phyloP scores from a whole-genome alignment of 2,888 invertebrate species.

The Hecatera dysodea region DNA sequence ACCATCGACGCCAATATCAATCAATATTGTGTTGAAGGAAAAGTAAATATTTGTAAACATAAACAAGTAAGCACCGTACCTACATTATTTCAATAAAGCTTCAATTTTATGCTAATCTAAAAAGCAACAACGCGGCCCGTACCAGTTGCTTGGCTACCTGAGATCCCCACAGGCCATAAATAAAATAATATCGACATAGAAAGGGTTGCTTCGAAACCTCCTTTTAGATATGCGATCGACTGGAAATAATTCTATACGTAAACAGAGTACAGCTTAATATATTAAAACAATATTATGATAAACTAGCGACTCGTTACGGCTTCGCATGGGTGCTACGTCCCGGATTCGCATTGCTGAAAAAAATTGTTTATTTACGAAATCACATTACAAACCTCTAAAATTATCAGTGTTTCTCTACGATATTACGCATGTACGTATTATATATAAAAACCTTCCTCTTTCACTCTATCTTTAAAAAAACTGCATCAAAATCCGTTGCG shows the following conservation, averaged over 20 bases:
- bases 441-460: too few species aligned
- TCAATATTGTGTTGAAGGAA: too few species aligned
- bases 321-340: too few species aligned
- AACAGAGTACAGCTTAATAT: conserved; percentile 8
- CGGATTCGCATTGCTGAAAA: too few species aligned
- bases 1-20: neutral
- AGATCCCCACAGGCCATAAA: conserved; percentile 29
- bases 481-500: too few species aligned
- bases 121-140: conserved; percentile 7
- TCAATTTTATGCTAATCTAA: conserved; percentile 20
- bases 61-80: neutral
- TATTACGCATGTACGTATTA: too few species aligned
- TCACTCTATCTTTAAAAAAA: too few species aligned
- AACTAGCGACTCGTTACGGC: too few species aligned
- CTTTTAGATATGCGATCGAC: conserved; percentile 42
- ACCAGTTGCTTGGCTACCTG: conserved; percentile 35
- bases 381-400: too few species aligned
- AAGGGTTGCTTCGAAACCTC: conserved; percentile 33
- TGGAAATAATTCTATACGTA: conserved; percentile 17
- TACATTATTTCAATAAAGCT: conserved; percentile 1
- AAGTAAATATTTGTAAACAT: neutral
- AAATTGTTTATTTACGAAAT: too few species aligned
- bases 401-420: too few species aligned
- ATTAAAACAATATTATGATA: neutral
- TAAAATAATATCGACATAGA: conserved; percentile 46